Conservation (phyloP, 1,140 invertebrate genomes). For the Drosophila nebulosa region DNA sequence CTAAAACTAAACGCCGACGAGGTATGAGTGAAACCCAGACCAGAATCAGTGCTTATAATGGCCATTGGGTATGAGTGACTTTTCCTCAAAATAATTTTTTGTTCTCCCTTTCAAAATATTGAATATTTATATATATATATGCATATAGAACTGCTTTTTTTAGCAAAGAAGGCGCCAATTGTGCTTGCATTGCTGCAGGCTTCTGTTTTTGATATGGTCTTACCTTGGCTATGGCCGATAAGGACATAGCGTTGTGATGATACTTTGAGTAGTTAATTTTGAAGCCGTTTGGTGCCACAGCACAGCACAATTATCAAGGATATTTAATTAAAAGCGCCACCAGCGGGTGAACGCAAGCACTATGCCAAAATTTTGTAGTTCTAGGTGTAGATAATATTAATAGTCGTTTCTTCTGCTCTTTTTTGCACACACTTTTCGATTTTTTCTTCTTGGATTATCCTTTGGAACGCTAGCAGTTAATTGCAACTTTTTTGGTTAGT, state of each 20-base stretch:
- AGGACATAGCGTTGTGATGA: conserved; percentile 81
- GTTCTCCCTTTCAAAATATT: conserved; percentile 1
- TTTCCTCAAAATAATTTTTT: conserved; percentile 47
- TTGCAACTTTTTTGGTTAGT: conserved; percentile 7
- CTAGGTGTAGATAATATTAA: background rate
- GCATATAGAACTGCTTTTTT: background rate
- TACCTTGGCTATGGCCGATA: conserved; percentile 81
- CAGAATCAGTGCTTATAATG: conserved; percentile 21
- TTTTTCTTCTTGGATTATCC: background rate
- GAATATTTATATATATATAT: background rate
- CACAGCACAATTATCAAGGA: conserved; percentile 34
- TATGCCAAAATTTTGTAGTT: background rate
- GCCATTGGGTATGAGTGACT: conserved; percentile 59
- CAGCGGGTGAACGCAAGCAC: background rate
- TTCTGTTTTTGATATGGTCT: conserved; percentile 32
- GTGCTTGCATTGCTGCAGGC: conserved; percentile 37
- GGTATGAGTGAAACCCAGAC: conserved; percentile 61
- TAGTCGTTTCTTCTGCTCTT: background rate
- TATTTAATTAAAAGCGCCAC: background rate
- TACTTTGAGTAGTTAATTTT: conserved; percentile 82
- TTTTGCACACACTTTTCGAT: background rate
- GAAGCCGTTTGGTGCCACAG: conserved; percentile 72
- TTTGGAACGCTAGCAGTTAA: background rate
- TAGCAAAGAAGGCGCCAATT: conserved; percentile 32
- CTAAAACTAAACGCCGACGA: conserved; percentile 8